phyloP scores from a whole-genome alignment of 2,888 invertebrate genomes.

The Crioceris asparagi region DNA sequence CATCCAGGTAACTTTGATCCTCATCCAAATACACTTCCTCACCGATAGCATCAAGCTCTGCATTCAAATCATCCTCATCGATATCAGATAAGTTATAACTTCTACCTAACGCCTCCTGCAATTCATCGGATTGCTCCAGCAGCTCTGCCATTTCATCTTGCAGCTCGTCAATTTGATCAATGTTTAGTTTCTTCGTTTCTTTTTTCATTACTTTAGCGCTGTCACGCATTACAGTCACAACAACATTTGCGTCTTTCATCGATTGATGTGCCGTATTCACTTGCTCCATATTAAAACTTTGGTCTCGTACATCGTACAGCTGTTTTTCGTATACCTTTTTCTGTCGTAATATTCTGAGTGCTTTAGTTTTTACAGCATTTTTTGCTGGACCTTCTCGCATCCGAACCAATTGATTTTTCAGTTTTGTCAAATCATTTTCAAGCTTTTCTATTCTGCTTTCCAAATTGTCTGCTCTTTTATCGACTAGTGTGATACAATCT shows the following conservation, averaged over 20 bases:
- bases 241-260: constrained; percentile 87
- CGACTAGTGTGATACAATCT: too few species aligned
- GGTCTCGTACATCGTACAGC: constrained; percentile 80
- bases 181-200: constrained; percentile 96
- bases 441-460: constrained; percentile 89
- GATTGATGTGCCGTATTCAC: constrained; percentile 95
- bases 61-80: constrained; percentile 95
- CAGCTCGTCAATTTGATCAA: constrained; percentile 95
- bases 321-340: constrained; percentile 96
- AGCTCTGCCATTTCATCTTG: constrained; percentile 97
- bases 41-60: constrained; percentile 86
- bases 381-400: constrained; percentile 99
- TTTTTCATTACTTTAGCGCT: constrained; percentile 97
- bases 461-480: constrained; percentile 79
- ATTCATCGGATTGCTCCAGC: constrained; percentile 94
- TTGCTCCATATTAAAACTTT: constrained; percentile 99
- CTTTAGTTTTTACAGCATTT: constrained; percentile 95
- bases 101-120: constrained; percentile 89
- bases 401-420: constrained; percentile 97
- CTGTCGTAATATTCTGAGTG: constrained; percentile 90
- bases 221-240: constrained; percentile 93
- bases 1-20: constrained; percentile 90
- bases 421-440: constrained; percentile 87
- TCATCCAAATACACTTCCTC: constrained; percentile 94
- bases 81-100: constrained; percentile 95